A percentile compares a stretch with the other conserved stretches of the same genome.
These are phyloP conservation scores for Chamaetylas fuelleborni DNA, from an alignment of 2,113 vertebrate species.

Conservation along the genomic window DNA sequence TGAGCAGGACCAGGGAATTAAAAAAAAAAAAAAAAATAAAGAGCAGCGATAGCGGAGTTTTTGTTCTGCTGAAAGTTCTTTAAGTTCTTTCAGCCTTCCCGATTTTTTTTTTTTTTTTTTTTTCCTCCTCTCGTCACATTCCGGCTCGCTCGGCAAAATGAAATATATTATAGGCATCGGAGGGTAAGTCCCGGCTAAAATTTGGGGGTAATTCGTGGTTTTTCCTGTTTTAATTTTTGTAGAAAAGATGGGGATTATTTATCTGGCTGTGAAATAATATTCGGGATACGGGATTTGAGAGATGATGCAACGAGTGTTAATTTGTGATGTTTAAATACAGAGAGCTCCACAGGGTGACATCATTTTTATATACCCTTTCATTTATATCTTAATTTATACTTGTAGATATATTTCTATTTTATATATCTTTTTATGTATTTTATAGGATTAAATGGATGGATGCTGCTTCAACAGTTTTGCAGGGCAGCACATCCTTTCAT, in stretches of 20 bases:
- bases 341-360: neutral
- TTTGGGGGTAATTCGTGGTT: fast-evolving
- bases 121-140: fast-evolving
- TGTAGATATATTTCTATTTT: neutral
- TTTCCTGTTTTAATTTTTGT: fast-evolving
- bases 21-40: fast-evolving
- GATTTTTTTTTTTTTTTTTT: fast-evolving
- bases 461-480: neutral
- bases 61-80: fast-evolving
- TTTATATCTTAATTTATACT: too few species aligned
- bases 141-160: slow-evolving; percentile 65
- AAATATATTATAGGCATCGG: slow-evolving; percentile 90
- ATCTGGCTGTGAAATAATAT: fast-evolving
- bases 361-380: neutral
- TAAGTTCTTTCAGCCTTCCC: neutral
- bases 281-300: fast-evolving
- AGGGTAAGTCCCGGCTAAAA: slow-evolving; percentile 78
- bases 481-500: neutral
- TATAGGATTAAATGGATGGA: neutral
- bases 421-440: neutral
- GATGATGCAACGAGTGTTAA: neutral
- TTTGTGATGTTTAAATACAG: fast-evolving
- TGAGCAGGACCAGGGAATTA: fast-evolving
- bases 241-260: fast-evolving
- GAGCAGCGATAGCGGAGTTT: fast-evolving